Percentiles rank a stretch among this genome's conserved stretches.
phyloP scores from a whole-genome alignment of 2,888 invertebrate genomes.

The Mimachlamys varia region DNA sequence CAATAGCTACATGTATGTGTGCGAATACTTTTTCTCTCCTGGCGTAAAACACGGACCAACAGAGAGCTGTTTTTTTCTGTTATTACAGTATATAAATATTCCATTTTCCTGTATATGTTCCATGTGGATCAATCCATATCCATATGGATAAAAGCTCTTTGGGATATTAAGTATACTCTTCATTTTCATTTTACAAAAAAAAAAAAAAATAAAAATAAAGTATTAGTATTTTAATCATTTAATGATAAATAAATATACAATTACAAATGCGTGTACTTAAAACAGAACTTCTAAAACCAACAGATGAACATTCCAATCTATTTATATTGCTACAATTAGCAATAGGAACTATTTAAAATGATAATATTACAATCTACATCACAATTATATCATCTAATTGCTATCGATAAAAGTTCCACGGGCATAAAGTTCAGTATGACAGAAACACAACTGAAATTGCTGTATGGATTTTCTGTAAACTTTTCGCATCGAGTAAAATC shows the following conservation, averaged over 20 bases:
- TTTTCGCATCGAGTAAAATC: background rate
- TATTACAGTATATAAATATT: too few relatives aligned
- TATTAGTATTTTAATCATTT: background rate
- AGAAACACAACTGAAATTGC: background rate
- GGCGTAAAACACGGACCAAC: too few relatives aligned
- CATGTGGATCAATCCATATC: too few relatives aligned
- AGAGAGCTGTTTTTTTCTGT: too few relatives aligned
- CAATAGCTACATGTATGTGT: too few relatives aligned
- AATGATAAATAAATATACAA: constrained; percentile 13
- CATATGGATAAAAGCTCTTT: too few relatives aligned
- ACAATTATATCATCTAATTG: background rate
- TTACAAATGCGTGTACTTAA: background rate
- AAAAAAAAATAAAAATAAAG: background rate
- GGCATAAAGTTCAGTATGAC: background rate
- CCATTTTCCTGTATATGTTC: too few relatives aligned
- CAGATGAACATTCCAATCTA: background rate
- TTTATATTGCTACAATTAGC: too few relatives aligned
- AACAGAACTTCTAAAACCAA: background rate
- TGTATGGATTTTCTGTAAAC: background rate
- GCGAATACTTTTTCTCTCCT: too few relatives aligned
- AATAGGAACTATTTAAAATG: background rate
- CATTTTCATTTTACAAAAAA: background rate
- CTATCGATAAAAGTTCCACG: background rate
- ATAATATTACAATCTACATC: background rate
- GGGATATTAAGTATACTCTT: too few relatives aligned